phyloP scores from a whole-genome alignment of 1,140 invertebrate genomes.

The Brachionus sp. region DNA sequence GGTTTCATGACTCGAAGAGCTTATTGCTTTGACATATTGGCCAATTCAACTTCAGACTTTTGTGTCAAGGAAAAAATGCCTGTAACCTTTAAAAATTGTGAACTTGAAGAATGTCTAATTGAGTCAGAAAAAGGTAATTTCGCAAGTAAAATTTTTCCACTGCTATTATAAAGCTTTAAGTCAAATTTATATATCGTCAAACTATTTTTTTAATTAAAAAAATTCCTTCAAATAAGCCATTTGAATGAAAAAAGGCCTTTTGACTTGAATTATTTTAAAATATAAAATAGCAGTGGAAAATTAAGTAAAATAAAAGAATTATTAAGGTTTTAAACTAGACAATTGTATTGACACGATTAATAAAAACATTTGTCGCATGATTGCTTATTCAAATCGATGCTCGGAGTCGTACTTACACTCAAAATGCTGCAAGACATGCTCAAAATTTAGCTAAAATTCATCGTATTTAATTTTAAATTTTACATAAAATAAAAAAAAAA shows the following conservation, averaged over 20 bases:
- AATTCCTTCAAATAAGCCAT: no score
- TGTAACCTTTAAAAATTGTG: not conserved
- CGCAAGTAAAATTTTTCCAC: no score
- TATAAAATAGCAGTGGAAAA: no score
- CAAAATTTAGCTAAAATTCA: not conserved
- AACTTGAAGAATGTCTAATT: not conserved
- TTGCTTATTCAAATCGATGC: constrained; percentile 17
- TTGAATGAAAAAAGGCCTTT: no score
- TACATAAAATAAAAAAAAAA: not conserved
- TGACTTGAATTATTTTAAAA: no score
- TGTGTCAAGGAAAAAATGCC: not conserved
- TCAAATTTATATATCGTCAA: no score
- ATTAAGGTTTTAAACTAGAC: not conserved
- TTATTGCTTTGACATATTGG: not conserved
- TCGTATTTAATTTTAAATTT: not conserved
- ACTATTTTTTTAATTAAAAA: not conserved
- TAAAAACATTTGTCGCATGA: constrained; percentile 14
- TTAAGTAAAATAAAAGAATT: not conserved
- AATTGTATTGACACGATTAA: not conserved
- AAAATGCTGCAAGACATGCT: constrained; percentile 39
- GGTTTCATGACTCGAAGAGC: not conserved
- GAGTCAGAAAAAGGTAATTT: not conserved
- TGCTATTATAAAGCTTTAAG: no score
- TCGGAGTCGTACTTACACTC: constrained; percentile 2
- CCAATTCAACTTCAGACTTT: constrained; percentile 13